These are phyloP conservation scores for Adelphocoris suturalis DNA, from an alignment of 2,888 invertebrate genomes.

Conservation along the genomic window DNA sequence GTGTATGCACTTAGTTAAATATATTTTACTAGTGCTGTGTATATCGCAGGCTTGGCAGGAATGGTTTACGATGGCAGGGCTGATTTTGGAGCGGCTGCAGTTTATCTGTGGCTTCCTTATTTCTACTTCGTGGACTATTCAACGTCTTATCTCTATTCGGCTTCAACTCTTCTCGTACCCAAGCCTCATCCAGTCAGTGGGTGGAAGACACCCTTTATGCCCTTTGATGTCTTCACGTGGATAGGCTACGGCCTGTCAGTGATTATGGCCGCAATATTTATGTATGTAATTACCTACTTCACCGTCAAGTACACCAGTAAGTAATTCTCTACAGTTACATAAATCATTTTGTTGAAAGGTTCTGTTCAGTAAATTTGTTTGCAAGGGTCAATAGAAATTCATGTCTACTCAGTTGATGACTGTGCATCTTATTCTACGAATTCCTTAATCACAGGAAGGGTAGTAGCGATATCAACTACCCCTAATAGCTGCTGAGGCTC, in stretches of 20 bases:
- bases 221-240: constrained; percentile 67
- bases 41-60: constrained; percentile 69
- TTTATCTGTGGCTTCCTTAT: constrained; percentile 72
- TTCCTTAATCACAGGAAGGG: too few species aligned
- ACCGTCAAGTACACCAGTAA: constrained; percentile 70
- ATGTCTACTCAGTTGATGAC: not conserved
- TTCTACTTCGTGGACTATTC: constrained; percentile 72
- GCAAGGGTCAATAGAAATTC: too few species aligned
- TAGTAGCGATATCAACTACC: too few species aligned
- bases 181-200: constrained; percentile 59
- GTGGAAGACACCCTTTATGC: constrained; percentile 69
- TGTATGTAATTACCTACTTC: constrained; percentile 58
- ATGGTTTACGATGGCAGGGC: constrained; percentile 71
- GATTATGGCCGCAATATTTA: constrained; percentile 50
- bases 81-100: constrained; percentile 69
- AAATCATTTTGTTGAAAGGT: too few species aligned
- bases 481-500: too few species aligned
- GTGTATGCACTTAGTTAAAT: too few species aligned
- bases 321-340: not conserved
- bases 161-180: constrained; percentile 65
- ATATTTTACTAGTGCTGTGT: too few species aligned
- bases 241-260: constrained; percentile 33
- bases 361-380: too few species aligned
- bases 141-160: constrained; percentile 62
- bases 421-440: too few species aligned